Percentiles rank a stretch among this genome's conserved stretches.
Conservation (phyloP, 2,113 vertebrate species). For the Nyctereutes procyonoides region DNA sequence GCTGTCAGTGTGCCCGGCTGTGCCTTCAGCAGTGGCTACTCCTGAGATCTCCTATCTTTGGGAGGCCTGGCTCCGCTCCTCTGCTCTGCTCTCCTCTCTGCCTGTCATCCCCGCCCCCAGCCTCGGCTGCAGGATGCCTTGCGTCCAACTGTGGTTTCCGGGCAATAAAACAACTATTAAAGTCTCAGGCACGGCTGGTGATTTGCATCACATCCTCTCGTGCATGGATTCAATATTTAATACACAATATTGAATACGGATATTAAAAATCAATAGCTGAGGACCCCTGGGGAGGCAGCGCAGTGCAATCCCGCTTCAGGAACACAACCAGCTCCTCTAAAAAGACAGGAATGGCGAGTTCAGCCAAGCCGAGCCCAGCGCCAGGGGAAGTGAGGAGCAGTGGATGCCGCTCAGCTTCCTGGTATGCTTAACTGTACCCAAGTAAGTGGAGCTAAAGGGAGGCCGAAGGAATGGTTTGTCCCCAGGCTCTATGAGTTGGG, state of each 20-base stretch:
- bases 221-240: constrained; percentile 88
- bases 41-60: constrained; percentile 28
- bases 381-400: constrained; percentile 61
- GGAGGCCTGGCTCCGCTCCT: background rate
- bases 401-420: constrained; percentile 61
- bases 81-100: constrained; percentile 24
- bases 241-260: constrained; percentile 89
- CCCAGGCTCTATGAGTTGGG: background rate
- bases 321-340: constrained; percentile 82
- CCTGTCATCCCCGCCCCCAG: constrained; percentile 71
- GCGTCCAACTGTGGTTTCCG: constrained; percentile 86
- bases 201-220: constrained; percentile 87
- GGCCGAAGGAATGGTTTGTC: background rate
- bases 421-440: constrained; percentile 42
- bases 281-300: constrained; percentile 86
- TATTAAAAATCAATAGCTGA: constrained; percentile 90
- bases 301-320: constrained; percentile 79
- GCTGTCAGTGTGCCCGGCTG: background rate
- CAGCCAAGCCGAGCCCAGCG: constrained; percentile 79
- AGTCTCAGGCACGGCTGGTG: constrained; percentile 87
- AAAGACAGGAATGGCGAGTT: constrained; percentile 79
- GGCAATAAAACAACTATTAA: constrained; percentile 88
- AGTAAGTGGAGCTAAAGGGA: constrained; percentile 17
- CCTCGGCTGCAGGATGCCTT: constrained; percentile 78
- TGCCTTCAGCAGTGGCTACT: background rate